Percentiles rank a stretch among this genome's conserved stretches.
phyloP scores from a whole-genome alignment of 30 jellyfish, hydroid and myxozoan species.

The Mastigias papua region DNA sequence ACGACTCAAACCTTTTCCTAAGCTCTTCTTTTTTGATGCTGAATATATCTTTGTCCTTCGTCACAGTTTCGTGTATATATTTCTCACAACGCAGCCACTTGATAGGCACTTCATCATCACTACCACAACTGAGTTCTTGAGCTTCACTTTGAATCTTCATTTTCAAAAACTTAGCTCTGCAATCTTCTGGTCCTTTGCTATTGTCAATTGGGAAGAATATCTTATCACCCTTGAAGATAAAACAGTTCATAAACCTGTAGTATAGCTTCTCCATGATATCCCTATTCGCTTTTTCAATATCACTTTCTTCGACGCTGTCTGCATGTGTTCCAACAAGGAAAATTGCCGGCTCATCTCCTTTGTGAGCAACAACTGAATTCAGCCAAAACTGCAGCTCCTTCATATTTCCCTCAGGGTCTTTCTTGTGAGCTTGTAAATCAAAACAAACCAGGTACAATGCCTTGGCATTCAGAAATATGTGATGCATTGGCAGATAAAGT shows the following conservation, averaged over 20 bases:
- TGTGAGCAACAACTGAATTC: slow-evolving; percentile 58
- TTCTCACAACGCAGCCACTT: slow-evolving; percentile 39
- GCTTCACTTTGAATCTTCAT: not conserved
- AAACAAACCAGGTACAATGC: slow-evolving; percentile 50
- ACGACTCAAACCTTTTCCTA: not conserved
- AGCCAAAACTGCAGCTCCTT: slow-evolving; percentile 36
- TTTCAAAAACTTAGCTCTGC: not conserved
- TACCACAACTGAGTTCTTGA: not conserved
- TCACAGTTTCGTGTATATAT: slow-evolving; percentile 3
- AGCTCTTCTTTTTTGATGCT: slow-evolving; percentile 13
- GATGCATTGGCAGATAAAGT: slow-evolving; percentile 42
- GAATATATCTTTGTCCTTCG: not conserved
- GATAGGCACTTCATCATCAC: slow-evolving; percentile 11
- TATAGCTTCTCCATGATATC: not conserved
- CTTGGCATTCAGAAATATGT: slow-evolving; percentile 37
- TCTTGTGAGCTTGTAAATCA: slow-evolving; percentile 12
- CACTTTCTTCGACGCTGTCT: slow-evolving; percentile 5
- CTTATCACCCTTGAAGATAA: not conserved
- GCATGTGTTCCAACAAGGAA: slow-evolving; percentile 44
- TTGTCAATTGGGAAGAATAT: slow-evolving; percentile 39
- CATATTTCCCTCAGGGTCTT: not conserved
- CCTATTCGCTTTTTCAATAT: slow-evolving; percentile 12
- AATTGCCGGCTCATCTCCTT: slow-evolving; percentile 36
- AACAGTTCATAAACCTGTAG: slow-evolving; percentile 9
- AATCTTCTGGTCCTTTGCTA: slow-evolving; percentile 49